A percentile compares a stretch with the other conserved stretches of the same genome.
phyloP scores from a whole-genome alignment of 2,797 vertebrate genomes.

The Mus minutoides region DNA sequence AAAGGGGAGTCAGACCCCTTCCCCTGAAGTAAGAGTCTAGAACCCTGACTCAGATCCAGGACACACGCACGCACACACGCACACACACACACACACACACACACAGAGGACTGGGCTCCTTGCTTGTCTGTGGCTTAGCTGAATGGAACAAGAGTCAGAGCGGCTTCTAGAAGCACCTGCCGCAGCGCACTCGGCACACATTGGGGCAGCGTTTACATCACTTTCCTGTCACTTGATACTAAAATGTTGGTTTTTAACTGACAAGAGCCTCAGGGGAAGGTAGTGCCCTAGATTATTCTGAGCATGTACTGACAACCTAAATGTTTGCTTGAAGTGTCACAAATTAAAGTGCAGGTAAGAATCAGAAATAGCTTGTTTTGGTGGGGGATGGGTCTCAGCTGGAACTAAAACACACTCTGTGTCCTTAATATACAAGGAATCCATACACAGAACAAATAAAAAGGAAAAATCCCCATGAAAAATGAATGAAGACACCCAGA shows the following conservation, averaged over 20 bases:
- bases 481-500: not conserved
- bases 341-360: not conserved
- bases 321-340: not conserved
- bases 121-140: not conserved
- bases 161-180: not conserved
- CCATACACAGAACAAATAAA: not conserved
- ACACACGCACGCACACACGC: no score
- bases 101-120: fast-evolving
- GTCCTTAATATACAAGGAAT: not conserved
- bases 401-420: not conserved
- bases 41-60: fast-evolving
- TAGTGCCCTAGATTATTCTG: not conserved
- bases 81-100: no score
- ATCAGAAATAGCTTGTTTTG: not conserved
- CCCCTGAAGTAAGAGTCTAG: not conserved
- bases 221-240: no score
- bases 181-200: not conserved
- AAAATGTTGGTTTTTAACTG: not conserved
- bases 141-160: not conserved
- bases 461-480: not conserved
- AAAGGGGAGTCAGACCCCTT: not conserved
- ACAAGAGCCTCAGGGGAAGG: not conserved
- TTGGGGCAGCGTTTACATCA: no score
- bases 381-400: not conserved
- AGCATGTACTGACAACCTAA: not conserved